Conservation (phyloP, 2,113 vertebrate genomes). For the Odocoileus hemionus region DNA sequence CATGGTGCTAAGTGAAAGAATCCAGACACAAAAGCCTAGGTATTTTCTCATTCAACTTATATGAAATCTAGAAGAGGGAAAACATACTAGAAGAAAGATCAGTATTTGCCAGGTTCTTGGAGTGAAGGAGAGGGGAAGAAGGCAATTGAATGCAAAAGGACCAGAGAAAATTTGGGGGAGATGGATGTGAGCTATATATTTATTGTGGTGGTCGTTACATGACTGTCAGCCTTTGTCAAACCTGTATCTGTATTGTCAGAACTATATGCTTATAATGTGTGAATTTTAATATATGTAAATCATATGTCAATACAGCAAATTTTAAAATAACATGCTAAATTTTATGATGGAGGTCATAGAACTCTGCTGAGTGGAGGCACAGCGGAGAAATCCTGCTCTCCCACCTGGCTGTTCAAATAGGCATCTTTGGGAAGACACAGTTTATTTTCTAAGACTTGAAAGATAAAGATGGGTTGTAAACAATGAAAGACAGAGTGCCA, state of each 20-base stretch:
- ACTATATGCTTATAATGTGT: background rate
- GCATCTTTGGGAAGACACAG: background rate
- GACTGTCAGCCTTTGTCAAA: background rate
- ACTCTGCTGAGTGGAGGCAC: background rate
- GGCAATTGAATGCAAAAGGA: background rate
- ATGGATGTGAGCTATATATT: background rate
- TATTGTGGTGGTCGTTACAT: background rate
- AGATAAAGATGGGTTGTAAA: background rate
- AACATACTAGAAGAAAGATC: background rate
- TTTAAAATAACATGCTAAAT: background rate
- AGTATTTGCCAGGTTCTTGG: background rate
- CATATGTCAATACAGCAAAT: background rate
- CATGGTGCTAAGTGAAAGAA: background rate
- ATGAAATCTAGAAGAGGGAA: background rate
- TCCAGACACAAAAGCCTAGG: background rate
- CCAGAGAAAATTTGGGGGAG: background rate
- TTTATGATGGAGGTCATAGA: background rate
- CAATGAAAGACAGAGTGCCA: background rate
- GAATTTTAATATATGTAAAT: background rate
- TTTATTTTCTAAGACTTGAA: constrained; percentile 2
- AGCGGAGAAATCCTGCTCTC: background rate
- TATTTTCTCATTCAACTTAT: background rate
- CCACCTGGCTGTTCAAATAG: background rate
- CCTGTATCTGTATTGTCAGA: background rate
- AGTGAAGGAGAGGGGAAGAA: background rate